phyloP scores from a whole-genome alignment of 2,797 vertebrate genomes.

The Oreochromis grahami region DNA sequence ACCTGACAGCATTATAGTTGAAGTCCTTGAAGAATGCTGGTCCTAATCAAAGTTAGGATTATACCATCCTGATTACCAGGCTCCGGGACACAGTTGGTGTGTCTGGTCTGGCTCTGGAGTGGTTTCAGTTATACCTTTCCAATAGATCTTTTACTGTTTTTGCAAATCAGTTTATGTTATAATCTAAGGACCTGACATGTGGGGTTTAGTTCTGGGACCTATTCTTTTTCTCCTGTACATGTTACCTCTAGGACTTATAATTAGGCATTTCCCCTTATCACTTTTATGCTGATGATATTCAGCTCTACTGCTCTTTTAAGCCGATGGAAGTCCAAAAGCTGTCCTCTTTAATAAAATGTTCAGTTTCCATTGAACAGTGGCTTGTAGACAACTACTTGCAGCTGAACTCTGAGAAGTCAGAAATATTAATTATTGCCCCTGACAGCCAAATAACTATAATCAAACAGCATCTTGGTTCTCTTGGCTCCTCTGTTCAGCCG shows the following conservation, averaged over 20 bases:
- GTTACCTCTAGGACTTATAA: not conserved
- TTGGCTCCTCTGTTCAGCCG: not conserved
- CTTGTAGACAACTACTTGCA: not conserved
- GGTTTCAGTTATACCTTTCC: not conserved
- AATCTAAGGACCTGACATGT: not conserved
- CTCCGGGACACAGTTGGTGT: rapidly evolving
- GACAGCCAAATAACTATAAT: not conserved
- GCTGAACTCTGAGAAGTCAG: not conserved
- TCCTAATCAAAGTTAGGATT: not conserved
- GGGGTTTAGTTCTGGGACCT: not conserved
- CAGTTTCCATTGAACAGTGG: not conserved
- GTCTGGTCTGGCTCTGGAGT: not conserved
- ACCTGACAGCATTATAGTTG: not conserved
- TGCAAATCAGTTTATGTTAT: not conserved
- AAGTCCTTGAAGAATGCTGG: not conserved
- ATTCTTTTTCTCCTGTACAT: not conserved
- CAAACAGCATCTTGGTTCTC: not conserved
- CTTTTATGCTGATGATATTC: not conserved
- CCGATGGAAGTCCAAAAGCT: rapidly evolving
- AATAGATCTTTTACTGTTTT: not conserved
- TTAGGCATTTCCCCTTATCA: not conserved
- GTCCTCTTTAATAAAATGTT: not conserved
- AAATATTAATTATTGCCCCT: not conserved
- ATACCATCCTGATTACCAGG: not conserved
- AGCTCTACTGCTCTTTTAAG: rapidly evolving